A percentile compares a stretch with the other conserved stretches of the same genome.
Evolutionary conservation across 2,797 vertebrate genomes (phyloP).

Genomic region (Hyperoplus immaculatus): DNA sequence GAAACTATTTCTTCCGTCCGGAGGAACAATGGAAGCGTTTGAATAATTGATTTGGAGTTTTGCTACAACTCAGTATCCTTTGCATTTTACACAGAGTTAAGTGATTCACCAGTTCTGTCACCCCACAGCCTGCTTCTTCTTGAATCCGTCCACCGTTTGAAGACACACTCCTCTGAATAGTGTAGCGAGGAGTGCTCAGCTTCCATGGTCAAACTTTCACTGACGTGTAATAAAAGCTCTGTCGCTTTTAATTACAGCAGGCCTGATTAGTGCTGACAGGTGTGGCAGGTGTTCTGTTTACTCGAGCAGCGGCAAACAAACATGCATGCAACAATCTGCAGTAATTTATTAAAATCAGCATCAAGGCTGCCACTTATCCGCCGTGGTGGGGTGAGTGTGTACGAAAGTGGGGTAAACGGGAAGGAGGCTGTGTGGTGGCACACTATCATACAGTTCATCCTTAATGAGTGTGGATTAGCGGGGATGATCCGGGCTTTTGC

Average conservation of each 20-base stretch:
- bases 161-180: slow-evolving; percentile 39
- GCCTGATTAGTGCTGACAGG: slow-evolving; percentile 62
- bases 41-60: slow-evolving; percentile 74
- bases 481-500: slow-evolving; percentile 92
- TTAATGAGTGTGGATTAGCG: slow-evolving; percentile 91
- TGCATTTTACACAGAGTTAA: slow-evolving; percentile 55
- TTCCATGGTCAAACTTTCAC: slow-evolving; percentile 39
- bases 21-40: slow-evolving; percentile 60
- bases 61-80: slow-evolving; percentile 66
- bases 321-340: slow-evolving; percentile 58
- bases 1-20: slow-evolving; percentile 40
- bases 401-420: slow-evolving; percentile 61
- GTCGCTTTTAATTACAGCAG: slow-evolving; percentile 68
- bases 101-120: slow-evolving; percentile 50
- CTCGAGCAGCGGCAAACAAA: slow-evolving; percentile 44
- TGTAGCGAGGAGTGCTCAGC: slow-evolving; percentile 15
- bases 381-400: slow-evolving; percentile 16
- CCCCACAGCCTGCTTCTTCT: slow-evolving; percentile 43
- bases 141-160: slow-evolving; percentile 42
- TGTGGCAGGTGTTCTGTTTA: slow-evolving; percentile 65
- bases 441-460: slow-evolving; percentile 89
- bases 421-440: slow-evolving; percentile 63
- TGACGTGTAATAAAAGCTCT: slow-evolving; percentile 60
- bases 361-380: slow-evolving; percentile 78
- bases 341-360: slow-evolving; percentile 80